Evolutionary conservation across 1,140 invertebrate genomes (phyloP).

Genomic region (Drosophila athabasca): DNA sequence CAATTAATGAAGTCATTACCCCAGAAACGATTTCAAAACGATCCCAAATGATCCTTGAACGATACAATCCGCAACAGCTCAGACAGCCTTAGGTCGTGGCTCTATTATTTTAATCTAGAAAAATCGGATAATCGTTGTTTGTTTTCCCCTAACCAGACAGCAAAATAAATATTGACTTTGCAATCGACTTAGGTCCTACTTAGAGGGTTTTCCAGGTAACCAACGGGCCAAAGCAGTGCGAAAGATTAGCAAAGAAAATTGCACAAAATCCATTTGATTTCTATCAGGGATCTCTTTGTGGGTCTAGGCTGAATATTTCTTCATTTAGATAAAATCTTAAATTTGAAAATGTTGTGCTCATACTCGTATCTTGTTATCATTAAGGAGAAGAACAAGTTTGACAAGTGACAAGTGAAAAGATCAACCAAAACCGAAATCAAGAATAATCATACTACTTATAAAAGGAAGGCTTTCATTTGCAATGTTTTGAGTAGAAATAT

Average conservation of each 20-base stretch:
- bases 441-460: no score
- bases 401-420: not conserved
- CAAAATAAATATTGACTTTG: conserved; percentile 81
- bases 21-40: conserved; percentile 5
- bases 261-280: conserved; percentile 49
- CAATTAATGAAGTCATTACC: conserved; percentile 72
- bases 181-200: conserved; percentile 63
- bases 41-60: conserved; percentile 30
- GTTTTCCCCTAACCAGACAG: conserved; percentile 20
- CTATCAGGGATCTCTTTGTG: not conserved
- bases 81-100: conserved; percentile 42
- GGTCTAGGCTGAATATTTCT: no score
- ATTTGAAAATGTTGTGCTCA: no score
- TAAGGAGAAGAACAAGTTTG: no score
- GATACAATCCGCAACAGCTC: conserved; percentile 44
- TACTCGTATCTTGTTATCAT: no score
- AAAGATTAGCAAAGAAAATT: conserved; percentile 56
- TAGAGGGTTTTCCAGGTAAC: conserved; percentile 50
- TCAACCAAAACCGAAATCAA: no score
- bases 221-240: conserved; percentile 4
- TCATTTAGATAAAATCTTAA: no score
- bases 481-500: no score
- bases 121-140: conserved; percentile 26
- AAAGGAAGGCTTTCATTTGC: no score
- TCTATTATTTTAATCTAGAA: conserved; percentile 74